phyloP scores from a whole-genome alignment of 2,113 vertebrate species.

The Ctenomys sociabilis region DNA sequence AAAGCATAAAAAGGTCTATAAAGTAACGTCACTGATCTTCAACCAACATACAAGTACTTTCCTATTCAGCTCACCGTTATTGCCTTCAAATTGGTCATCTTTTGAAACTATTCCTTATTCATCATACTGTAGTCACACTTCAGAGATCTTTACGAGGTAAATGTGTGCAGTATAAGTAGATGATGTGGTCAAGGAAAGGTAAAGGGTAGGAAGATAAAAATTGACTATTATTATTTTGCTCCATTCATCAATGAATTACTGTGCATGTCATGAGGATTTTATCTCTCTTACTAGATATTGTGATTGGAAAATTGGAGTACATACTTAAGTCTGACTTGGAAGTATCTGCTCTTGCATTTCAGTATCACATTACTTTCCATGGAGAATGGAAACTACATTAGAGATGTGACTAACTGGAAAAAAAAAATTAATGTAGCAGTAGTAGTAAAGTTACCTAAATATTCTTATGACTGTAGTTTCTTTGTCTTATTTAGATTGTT shows the following conservation, averaged over 20 bases:
- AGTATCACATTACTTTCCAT: conserved; percentile 1
- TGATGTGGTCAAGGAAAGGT: conserved; percentile 55
- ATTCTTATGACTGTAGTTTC: conserved; percentile 19
- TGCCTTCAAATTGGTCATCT: conserved; percentile 27
- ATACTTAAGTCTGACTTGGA: conserved; percentile 52
- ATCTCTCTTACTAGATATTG: conserved; percentile 51
- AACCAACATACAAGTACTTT: background rate
- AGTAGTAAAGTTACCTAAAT: conserved; percentile 1
- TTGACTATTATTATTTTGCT: conserved; percentile 48
- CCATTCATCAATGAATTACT: conserved; percentile 57
- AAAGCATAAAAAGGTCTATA: background rate
- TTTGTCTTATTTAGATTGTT: conserved; percentile 41
- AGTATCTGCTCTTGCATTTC: conserved; percentile 9
- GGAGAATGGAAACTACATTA: conserved; percentile 14
- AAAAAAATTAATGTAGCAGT: conserved; percentile 44
- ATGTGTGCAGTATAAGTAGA: background rate
- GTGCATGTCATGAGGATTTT: conserved; percentile 23
- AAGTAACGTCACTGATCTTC: conserved; percentile 13
- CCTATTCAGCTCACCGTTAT: background rate
- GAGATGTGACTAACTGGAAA: conserved; percentile 15
- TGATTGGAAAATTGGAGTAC: conserved; percentile 18
- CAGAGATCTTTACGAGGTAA: conserved; percentile 50
- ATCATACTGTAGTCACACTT: conserved; percentile 37
- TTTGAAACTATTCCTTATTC: conserved; percentile 40
- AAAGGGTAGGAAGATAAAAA: conserved; percentile 46